Evolutionary conservation across 2,888 invertebrate species (phyloP).

Genomic region (Polylopha cassiicola): DNA sequence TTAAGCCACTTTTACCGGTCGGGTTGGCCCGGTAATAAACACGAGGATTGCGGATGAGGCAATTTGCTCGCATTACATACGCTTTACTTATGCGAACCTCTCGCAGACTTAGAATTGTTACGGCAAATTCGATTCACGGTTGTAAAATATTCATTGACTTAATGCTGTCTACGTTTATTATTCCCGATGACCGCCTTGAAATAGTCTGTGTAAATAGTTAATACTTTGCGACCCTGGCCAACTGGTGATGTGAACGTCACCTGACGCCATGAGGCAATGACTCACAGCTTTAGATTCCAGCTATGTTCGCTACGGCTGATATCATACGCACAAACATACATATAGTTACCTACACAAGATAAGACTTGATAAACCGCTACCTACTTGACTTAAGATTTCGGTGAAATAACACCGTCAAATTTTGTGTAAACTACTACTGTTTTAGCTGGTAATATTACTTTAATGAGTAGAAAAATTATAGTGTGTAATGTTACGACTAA

Average conservation of each 20-base stretch:
- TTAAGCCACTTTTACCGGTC: conserved; percentile 25
- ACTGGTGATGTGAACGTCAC: conserved; percentile 28
- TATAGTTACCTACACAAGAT: conserved; percentile 4
- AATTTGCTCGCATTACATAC: conserved; percentile 24
- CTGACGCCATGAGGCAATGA: conserved; percentile 31
- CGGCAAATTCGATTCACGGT: conserved; percentile 8
- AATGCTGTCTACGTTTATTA: too few relatives aligned
- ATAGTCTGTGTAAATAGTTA: conserved; percentile 27
- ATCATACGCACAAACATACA: neutral
- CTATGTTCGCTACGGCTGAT: too few relatives aligned
- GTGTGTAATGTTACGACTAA: too few relatives aligned
- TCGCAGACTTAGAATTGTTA: neutral
- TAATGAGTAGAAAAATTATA: too few relatives aligned
- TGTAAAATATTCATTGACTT: too few relatives aligned
- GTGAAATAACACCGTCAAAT: conserved; percentile 10
- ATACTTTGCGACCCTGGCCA: conserved; percentile 18
- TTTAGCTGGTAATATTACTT: conserved; percentile 3
- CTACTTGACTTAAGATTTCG: neutral
- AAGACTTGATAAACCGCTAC: too few relatives aligned
- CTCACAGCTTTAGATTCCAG: conserved; percentile 16
- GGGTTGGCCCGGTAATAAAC: conserved; percentile 19
- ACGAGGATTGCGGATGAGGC: conserved; percentile 27
- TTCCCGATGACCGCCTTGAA: too few relatives aligned
- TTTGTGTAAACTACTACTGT: too few relatives aligned
- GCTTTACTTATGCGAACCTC: conserved; percentile 8